Evolutionary conservation across 1,140 invertebrate genomes (phyloP), one percentile per base, ranked within the genome.

Genomic region (Microplitis demolitor): DNA sequence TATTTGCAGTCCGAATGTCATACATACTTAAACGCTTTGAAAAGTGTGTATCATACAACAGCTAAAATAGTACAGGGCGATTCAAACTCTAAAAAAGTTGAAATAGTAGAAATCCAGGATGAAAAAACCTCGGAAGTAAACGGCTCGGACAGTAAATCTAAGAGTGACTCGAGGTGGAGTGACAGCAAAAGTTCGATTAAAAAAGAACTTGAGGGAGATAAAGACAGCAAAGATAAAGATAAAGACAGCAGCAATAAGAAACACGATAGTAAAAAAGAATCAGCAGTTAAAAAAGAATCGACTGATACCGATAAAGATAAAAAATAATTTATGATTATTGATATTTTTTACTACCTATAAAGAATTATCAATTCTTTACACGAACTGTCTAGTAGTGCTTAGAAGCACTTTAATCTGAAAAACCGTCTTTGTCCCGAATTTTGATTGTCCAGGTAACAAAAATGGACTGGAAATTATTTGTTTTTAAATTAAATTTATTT

Each of bases 51-150:
- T 74, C 85, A 85, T 24, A 82, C 80, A 73, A 79, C 85, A 14
- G 79, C 82, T 33, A 87, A 87, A 76, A 79, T 82, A 69, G 72
- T 87, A 56, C 85, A 85, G 53, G 71, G 76, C 24, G 86, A 87
- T 39, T 77, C 78, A 4, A 87, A 85, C 45, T 77, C 78, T 4
- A 87, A 85, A 34, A 84, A 84, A 68, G 86, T 87, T 1, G 86
- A 87, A 74, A 66, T 87, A 16, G 86, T 87, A 4, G 86, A 87
- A 71, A 87, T 87, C 53, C 84, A 87, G 67, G 85, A 87, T 53
- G 86, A 87, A 66, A 87, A 85, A 72, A 66, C 78, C 56, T 62
- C 78, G 3, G 85, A 88, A 75, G 73, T 87, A 14, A 88, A 87
- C 33, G 86, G 86, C 4, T 81, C 86, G 60, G 86, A 87, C 45